Evolutionary conservation across 2,888 invertebrate species (phyloP), one percentile per base, ranked within the genome.

Genomic region (Himalopsyche anomala): DNA sequence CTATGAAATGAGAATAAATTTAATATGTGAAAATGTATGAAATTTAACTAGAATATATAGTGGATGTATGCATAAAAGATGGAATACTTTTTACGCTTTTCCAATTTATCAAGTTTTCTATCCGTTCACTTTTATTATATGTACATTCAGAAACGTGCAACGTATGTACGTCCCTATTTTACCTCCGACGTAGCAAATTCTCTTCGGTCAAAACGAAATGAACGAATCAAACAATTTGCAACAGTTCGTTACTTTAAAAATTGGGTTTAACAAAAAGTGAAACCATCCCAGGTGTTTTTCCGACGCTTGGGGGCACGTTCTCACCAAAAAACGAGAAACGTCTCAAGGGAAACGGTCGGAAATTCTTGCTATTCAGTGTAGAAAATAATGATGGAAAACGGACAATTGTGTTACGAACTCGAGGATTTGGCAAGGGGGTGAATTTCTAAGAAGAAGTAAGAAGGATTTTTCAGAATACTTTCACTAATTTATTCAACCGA

Each of bases 381-480:
- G 51, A 86, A 86, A 81, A 84, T 86, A 86, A 84, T 86, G 86
- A 86, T 86, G 86, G 84, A 86, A 86, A 86, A 84, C 83, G 84
- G 81, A 86, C 86, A 86, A 86, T 86, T 84, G 86, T 81, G 86
- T 86, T 86, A 84, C 83, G 81, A 81, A 81, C 84, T 86, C 84
- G 79, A 81, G 86, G 82, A 82, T 79, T 40, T 38, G 17, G 40
- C 4, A 28, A 15, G 62, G 11, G 62, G 36, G 74, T 5, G 38
- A 15, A 74, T 36, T 74, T 28, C 15, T 74, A 36, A 38, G 51
- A 12, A 51, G 9, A 12, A 28, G 69, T 6, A 6, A 8, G 11
- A 51, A 15, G 51, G 51, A 51, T 15, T 51, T 15, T 51, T 51
- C 3, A 51, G 51, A 12, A 51, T 4, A 15, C 15, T 4, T 15